Percentiles rank a stretch among this genome's conserved stretches.
Evolutionary conservation across 2,113 vertebrate species (phyloP).

Genomic region (Alligator sinensis): DNA sequence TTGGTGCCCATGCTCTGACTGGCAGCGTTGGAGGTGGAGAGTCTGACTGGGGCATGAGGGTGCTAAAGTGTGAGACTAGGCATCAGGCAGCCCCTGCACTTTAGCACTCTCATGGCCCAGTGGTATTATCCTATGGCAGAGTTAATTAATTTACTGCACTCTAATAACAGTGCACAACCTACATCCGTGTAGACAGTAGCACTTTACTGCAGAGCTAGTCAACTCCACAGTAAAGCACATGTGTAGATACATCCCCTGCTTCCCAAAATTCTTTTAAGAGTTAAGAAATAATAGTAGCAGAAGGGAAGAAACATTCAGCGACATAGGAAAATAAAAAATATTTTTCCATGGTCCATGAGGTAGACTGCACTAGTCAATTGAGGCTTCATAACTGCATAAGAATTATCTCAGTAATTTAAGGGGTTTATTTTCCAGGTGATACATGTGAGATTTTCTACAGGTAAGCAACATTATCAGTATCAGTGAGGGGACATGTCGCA

Average conservation of each 20-base stretch:
- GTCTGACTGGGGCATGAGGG: too few relatives aligned
- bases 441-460: conserved; percentile 4
- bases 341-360: not conserved
- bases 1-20: too few relatives aligned
- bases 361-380: not conserved
- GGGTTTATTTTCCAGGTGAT: conserved; percentile 43
- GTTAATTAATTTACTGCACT: too few relatives aligned
- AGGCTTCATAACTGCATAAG: conserved; percentile 31
- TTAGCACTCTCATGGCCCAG: too few relatives aligned
- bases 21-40: too few relatives aligned
- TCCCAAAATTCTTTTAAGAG: not conserved
- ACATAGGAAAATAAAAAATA: not conserved
- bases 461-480: conserved; percentile 43
- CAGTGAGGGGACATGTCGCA: not conserved
- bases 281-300: conserved; percentile 8
- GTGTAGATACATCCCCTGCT: not conserved
- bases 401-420: conserved; percentile 43
- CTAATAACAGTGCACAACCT: too few relatives aligned
- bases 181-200: too few relatives aligned
- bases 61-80: too few relatives aligned
- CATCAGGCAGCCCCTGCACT: too few relatives aligned
- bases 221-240: too few relatives aligned
- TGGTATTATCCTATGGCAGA: too few relatives aligned
- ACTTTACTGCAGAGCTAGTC: too few relatives aligned
- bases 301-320: not conserved